Base-by-base conservation (phyloP, 2,797 vertebrate species). In the Hypotaenidia okinawae region DNA sequence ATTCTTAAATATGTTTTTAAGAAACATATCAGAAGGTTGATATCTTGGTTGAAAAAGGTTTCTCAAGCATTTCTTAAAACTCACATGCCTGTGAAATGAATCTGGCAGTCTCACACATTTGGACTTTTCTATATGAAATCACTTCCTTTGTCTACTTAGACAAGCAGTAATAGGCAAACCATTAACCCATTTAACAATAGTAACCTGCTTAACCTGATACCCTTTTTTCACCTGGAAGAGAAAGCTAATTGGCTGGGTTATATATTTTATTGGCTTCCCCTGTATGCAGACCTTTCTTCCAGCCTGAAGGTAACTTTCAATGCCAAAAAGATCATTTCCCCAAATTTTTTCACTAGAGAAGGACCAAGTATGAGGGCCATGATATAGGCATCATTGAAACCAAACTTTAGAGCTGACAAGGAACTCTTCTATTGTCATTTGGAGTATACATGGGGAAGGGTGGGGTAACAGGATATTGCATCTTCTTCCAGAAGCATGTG, bases 381-480 rank as follows among this genome's bases (percentile, higher is more conserved):
- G 19, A 27, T 52, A 62, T 5, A 5, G 23, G 3, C 6, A 35
- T 55, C 18, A 55, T 8, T 66, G 47, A 87, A 90, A 59, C 1
- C 23, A 77, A 51, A 4, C 15, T 82, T 80, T 74, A 69, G 61
- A 73, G 41, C 5, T 66, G 39, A 30, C 11, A 74, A 25, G 6
- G 39, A 73, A 3, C 8, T 24, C 13, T 73, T 66, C 41, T 51
- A 3, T 8, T 67, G 33, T 43, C 14, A 49, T 66, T 77, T 24
- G 8, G 10, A 47, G 4, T 17, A n/a, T 24, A 41, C 2, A 6
- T 2, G 11, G 9, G 4, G 4, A 23, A 80, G 2, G 1, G 5
- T 47, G n/a, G 17, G 4, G 27, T 76, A n/a, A 14, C 37, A 54
- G 54, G 54, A 45, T 51, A 23, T 66, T 35, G 67, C 5, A 0